Percentiles rank a stretch among this genome's conserved stretches.
Evolutionary conservation across 2,888 invertebrate species (phyloP).

Genomic region (Azorinus chamasolen): DNA sequence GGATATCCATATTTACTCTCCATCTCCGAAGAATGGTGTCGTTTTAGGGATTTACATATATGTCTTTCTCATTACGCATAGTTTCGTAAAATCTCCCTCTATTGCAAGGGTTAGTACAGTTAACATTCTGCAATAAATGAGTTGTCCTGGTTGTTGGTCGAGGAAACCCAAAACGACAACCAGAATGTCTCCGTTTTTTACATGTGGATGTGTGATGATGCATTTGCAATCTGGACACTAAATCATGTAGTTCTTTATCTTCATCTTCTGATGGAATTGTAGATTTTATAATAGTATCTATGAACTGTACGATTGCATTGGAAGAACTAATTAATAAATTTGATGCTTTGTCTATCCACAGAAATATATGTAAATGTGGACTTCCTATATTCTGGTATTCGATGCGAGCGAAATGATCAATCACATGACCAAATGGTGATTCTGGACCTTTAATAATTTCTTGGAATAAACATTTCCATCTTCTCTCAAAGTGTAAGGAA

Average conservation of each 20-base stretch:
- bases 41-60: conserved; percentile 31
- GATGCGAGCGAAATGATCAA: conserved; percentile 3
- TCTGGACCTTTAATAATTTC: background rate
- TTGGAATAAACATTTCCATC: conserved; percentile 11
- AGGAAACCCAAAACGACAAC: conserved; percentile 50
- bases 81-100: conserved; percentile 53
- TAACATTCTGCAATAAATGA: conserved; percentile 27
- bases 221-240: background rate
- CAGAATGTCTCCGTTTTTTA: background rate
- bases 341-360: conserved; percentile 1
- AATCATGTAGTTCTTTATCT: background rate
- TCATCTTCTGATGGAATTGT: background rate
- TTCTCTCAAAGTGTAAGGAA: no score
- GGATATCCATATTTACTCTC: conserved; percentile 44
- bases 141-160: conserved; percentile 17
- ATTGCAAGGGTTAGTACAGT: conserved; percentile 14
- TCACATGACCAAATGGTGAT: conserved; percentile 1
- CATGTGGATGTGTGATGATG: background rate
- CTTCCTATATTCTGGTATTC: conserved; percentile 12
- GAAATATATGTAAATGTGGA: conserved; percentile 22
- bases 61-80: conserved; percentile 6
- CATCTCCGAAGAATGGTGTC: conserved; percentile 15
- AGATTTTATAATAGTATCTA: background rate
- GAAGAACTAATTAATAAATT: no score
- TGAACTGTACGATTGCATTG: conserved; percentile 3